These are phyloP conservation scores for Quadroppia sp. DNA, from an alignment of 2,888 invertebrate genomes.

Conservation along the genomic window DNA sequence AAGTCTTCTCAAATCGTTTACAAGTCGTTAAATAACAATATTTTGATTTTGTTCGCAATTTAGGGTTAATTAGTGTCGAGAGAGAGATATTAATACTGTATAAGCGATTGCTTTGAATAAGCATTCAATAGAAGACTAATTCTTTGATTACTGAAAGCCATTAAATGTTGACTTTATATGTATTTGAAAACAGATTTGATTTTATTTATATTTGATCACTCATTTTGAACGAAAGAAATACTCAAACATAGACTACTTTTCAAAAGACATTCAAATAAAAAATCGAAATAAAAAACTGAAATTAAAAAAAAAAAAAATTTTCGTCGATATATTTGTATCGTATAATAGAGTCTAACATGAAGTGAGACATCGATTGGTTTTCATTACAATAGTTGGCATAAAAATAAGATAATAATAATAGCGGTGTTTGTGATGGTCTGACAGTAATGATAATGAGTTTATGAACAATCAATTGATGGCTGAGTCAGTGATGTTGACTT, in stretches of 20 bases:
- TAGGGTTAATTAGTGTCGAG: neutral
- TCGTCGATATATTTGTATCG: slow-evolving; percentile 3
- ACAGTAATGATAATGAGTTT: slow-evolving; percentile 26
- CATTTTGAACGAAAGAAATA: neutral
- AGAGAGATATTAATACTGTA: neutral
- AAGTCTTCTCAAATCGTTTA: too few relatives aligned
- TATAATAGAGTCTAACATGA: neutral
- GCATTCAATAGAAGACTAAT: neutral
- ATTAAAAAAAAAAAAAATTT: neutral
- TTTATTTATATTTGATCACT: neutral
- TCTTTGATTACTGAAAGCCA: neutral
- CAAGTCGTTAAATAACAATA: too few relatives aligned
- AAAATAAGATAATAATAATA: slow-evolving; percentile 13
- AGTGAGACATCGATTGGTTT: slow-evolving; percentile 7
- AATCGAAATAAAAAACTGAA: neutral
- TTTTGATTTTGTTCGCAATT: too few relatives aligned
- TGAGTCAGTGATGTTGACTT: slow-evolving; percentile 26
- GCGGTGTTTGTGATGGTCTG: slow-evolving; percentile 15
- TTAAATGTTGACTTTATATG: neutral
- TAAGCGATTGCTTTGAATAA: neutral
- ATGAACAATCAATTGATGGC: slow-evolving; percentile 15
- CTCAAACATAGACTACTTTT: neutral
- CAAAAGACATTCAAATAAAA: slow-evolving; percentile 7
- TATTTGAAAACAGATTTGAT: neutral
- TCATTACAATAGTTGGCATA: neutral